Conservation (phyloP, 2,797 vertebrate species). For the Leucoraja ocellata region DNA sequence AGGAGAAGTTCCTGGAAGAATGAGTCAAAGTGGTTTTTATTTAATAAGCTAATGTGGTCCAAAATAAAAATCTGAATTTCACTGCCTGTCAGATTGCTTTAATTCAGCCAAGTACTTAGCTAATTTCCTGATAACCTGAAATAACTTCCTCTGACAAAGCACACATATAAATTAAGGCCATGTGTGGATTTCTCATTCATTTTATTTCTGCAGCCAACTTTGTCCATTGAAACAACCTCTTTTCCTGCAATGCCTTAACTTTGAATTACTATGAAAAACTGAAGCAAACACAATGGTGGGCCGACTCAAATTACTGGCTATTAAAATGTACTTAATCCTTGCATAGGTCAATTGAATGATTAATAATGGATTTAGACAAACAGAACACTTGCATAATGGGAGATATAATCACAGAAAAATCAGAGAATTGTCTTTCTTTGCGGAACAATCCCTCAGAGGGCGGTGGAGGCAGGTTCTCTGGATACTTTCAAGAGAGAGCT, state of each 20-base stretch:
- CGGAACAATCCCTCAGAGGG: too few species aligned
- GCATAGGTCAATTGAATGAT: not conserved
- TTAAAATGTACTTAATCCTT: not conserved
- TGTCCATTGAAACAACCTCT: not conserved
- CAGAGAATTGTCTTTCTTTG: not conserved
- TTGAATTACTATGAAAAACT: not conserved
- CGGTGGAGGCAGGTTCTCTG: too few species aligned
- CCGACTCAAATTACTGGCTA: too few species aligned
- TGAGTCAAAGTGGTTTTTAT: not conserved
- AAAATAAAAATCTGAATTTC: slow-evolving; percentile 24
- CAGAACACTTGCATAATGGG: not conserved
- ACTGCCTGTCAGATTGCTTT: not conserved
- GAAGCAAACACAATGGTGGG: not conserved
- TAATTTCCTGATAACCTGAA: not conserved
- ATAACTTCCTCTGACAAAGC: slow-evolving; percentile 30
- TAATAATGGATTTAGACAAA: not conserved
- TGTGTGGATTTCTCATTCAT: not conserved
- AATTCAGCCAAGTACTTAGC: not conserved
- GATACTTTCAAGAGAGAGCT: too few species aligned
- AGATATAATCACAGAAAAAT: not conserved
- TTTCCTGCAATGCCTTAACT: not conserved
- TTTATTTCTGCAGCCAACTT: not conserved
- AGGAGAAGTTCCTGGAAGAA: slow-evolving; percentile 20
- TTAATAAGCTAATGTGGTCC: not conserved
- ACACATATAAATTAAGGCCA: not conserved